Percentiles rank a stretch among this genome's conserved stretches.
These are phyloP conservation scores for Xiphydria camelus DNA, from an alignment of 2,888 invertebrate species.

Conservation along the genomic window DNA sequence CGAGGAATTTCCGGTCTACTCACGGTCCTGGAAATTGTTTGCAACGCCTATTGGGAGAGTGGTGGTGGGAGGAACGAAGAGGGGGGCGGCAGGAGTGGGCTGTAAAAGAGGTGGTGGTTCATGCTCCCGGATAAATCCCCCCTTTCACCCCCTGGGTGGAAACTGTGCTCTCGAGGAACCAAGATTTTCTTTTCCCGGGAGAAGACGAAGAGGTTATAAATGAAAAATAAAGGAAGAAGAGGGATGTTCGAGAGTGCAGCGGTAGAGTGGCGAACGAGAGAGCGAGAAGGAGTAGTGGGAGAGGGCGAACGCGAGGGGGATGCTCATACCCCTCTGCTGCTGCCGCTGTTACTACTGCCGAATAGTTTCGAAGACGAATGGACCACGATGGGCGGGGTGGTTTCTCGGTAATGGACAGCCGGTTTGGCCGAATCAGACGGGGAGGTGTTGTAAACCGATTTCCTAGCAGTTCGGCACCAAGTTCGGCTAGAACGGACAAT, in stretches of 20 bases:
- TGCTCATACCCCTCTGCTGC: too few relatives aligned
- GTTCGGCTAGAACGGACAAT: too few relatives aligned
- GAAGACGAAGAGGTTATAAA: too few relatives aligned
- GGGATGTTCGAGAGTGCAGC: too few relatives aligned
- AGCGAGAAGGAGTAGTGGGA: neutral
- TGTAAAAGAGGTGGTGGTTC: neutral
- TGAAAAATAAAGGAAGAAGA: too few relatives aligned
- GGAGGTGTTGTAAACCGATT: neutral
- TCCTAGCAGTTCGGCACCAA: constrained; percentile 2
- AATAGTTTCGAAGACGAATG: constrained; percentile 1
- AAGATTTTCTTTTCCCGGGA: neutral
- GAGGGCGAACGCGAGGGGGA: neutral
- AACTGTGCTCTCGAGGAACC: neutral
- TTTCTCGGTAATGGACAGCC: neutral
- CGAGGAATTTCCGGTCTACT: too few relatives aligned
- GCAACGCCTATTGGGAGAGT: too few relatives aligned
- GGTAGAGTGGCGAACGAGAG: too few relatives aligned
- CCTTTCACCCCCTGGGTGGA: neutral
- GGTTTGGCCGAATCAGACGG: constrained; percentile 1
- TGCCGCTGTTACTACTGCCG: too few relatives aligned
- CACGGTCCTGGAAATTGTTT: too few relatives aligned
- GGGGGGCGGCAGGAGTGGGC: neutral
- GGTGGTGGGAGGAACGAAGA: neutral
- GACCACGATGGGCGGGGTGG: neutral
- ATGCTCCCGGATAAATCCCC: too few relatives aligned